A percentile compares a stretch with the other conserved stretches of the same genome.
phyloP scores from a whole-genome alignment of 2,888 invertebrate genomes.

The Bruchidius siliquastri region DNA sequence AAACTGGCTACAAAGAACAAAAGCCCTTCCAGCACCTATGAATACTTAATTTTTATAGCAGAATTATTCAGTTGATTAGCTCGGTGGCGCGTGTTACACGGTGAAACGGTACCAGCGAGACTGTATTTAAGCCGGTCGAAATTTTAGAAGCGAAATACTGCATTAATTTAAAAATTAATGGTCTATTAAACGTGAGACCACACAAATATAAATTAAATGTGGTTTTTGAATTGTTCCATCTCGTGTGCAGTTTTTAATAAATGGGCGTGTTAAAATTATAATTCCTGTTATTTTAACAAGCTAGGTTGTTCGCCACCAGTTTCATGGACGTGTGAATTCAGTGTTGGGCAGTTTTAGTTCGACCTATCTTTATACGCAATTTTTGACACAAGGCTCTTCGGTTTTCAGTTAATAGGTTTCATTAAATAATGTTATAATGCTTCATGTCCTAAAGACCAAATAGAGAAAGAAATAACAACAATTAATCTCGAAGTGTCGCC shows the following conservation, averaged over 20 bases:
- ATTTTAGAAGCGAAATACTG: constrained; percentile 30
- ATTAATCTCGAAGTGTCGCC: too few species aligned
- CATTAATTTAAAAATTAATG: constrained; percentile 35
- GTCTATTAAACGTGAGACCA: constrained; percentile 33
- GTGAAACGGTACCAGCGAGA: constrained; percentile 6
- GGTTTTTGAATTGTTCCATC: constrained; percentile 26
- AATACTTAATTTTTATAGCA: constrained; percentile 34
- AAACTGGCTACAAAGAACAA: neutral
- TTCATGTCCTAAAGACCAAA: too few species aligned
- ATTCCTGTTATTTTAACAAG: constrained; percentile 11
- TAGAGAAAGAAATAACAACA: too few species aligned
- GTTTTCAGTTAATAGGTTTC: too few species aligned
- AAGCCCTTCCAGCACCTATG: constrained; percentile 15
- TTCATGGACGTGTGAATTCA: neutral
- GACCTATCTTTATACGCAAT: neutral
- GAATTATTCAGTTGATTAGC: constrained; percentile 33
- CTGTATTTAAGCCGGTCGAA: constrained; percentile 23
- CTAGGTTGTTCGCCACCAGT: neutral
- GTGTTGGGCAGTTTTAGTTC: neutral
- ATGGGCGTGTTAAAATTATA: constrained; percentile 19
- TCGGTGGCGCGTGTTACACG: constrained; percentile 24
- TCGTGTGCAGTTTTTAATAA: constrained; percentile 23
- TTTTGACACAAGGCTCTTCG: too few species aligned
- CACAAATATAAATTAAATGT: constrained; percentile 30
- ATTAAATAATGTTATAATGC: too few species aligned